Evolutionary conservation across 2,888 invertebrate species (phyloP).

Genomic region (Trissoscelio sp.): DNA sequence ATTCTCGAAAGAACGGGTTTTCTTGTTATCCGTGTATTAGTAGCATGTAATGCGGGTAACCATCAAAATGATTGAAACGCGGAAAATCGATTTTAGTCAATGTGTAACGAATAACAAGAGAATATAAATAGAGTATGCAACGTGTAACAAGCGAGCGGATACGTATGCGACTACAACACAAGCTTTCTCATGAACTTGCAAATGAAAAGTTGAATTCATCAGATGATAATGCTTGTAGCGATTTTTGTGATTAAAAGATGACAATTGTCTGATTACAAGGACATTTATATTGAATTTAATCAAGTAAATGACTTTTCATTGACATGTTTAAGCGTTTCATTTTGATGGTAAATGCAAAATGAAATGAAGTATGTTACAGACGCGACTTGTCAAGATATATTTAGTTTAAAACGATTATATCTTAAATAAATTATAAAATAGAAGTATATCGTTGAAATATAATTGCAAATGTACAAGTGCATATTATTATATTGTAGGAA

Average conservation of each 20-base stretch:
- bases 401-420: too few species aligned
- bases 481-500: too few species aligned
- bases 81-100: constrained; percentile 35
- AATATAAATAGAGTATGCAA: constrained; percentile 18
- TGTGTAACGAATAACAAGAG: constrained; percentile 26
- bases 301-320: too few species aligned
- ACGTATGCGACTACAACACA: not conserved
- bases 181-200: constrained; percentile 4
- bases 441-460: too few species aligned
- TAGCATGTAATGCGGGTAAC: constrained; percentile 18
- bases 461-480: too few species aligned
- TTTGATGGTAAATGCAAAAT: too few species aligned
- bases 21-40: constrained; percentile 2
- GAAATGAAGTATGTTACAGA: too few species aligned
- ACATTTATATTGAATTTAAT: not conserved
- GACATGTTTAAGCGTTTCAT: too few species aligned
- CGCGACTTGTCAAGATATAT: too few species aligned
- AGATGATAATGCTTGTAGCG: not conserved
- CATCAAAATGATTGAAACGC: constrained; percentile 28
- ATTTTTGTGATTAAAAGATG: too few species aligned
- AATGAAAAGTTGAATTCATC: constrained; percentile 1
- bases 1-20: too few species aligned
- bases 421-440: too few species aligned
- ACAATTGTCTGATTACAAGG: not conserved
- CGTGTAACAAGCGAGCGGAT: constrained; percentile 2